A percentile compares a stretch with the other conserved stretches of the same genome.
Conservation (phyloP, 2,888 invertebrate genomes). For the Teleiodes luculella region DNA sequence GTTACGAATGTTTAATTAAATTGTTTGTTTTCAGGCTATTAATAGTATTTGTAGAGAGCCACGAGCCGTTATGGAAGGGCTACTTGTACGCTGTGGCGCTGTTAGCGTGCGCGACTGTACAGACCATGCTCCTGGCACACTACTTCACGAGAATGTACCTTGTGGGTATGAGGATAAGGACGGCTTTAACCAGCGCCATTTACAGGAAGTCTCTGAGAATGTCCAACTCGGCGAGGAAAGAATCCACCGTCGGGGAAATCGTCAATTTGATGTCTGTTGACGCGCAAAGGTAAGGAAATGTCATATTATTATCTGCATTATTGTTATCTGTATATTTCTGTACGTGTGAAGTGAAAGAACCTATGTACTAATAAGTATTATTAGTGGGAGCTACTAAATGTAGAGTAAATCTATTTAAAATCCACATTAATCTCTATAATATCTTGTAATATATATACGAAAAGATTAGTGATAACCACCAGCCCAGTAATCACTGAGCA, state of each 20-base stretch:
- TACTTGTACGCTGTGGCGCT: conserved; percentile 88
- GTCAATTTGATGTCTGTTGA: conserved; percentile 96
- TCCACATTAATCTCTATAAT: too few species aligned
- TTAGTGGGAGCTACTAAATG: too few species aligned
- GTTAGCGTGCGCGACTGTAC: conserved; percentile 85
- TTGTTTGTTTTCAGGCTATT: conserved; percentile 82
- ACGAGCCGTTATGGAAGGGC: conserved; percentile 89
- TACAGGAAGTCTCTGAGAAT: conserved; percentile 91
- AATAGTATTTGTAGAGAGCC: conserved; percentile 82
- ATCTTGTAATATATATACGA: too few species aligned
- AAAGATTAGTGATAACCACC: too few species aligned
- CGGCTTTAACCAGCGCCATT: conserved; percentile 92
- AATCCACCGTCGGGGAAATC: conserved; percentile 93
- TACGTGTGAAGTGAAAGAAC: too few species aligned
- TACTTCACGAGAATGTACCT: conserved; percentile 95
- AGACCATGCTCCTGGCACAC: conserved; percentile 91
- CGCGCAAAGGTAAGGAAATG: conserved; percentile 82
- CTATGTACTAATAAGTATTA: too few species aligned
- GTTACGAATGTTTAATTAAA: too few species aligned
- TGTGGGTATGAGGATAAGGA: conserved; percentile 93
- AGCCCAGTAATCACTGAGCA: too few species aligned
- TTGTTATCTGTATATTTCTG: too few species aligned
- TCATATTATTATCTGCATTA: too few species aligned
- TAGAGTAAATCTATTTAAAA: too few species aligned
- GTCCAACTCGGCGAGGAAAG: conserved; percentile 88